phyloP scores from a whole-genome alignment of 2,888 invertebrate genomes.

The Meganola albula region DNA sequence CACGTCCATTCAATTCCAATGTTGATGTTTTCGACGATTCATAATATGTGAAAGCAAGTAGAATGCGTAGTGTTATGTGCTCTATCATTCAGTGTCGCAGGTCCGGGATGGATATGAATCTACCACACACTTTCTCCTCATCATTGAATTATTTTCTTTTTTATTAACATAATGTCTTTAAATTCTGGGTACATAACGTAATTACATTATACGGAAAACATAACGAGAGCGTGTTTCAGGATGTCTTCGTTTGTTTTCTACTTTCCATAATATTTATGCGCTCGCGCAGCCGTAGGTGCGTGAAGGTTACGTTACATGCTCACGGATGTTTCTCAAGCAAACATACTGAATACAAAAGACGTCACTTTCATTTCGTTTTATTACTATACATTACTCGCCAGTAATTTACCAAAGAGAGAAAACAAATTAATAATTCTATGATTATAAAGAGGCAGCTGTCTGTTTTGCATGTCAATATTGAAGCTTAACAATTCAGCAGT shows the following conservation, averaged over 20 bases:
- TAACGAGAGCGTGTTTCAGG: constrained; percentile 10
- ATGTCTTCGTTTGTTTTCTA: constrained; percentile 15
- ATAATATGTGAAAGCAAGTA: constrained; percentile 51
- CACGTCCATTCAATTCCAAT: constrained; percentile 17
- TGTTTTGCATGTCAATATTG: no score
- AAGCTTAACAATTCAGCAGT: no score
- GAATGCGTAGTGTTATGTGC: no score
- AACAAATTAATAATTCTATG: no score
- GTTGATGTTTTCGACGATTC: constrained; percentile 36
- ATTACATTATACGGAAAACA: no score
- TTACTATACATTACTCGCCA: constrained; percentile 20
- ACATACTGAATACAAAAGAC: constrained; percentile 38
- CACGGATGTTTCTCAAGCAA: constrained; percentile 43
- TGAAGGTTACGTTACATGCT: constrained; percentile 30
- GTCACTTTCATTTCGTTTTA: constrained; percentile 38
- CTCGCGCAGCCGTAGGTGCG: constrained; percentile 3
- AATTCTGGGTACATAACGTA: no score
- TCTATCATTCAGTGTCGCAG: constrained; percentile 53
- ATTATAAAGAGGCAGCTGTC: no score
- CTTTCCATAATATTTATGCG: constrained; percentile 16
- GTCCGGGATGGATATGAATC: constrained; percentile 43
- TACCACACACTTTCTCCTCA: constrained; percentile 61
- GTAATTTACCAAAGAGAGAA: no score
- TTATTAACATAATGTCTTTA: no score
- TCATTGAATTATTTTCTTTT: constrained; percentile 54